Percentiles rank a stretch among this genome's conserved stretches.
Conservation (phyloP, 2,888 invertebrate genomes). For the Zootermopsis nevadensis region DNA sequence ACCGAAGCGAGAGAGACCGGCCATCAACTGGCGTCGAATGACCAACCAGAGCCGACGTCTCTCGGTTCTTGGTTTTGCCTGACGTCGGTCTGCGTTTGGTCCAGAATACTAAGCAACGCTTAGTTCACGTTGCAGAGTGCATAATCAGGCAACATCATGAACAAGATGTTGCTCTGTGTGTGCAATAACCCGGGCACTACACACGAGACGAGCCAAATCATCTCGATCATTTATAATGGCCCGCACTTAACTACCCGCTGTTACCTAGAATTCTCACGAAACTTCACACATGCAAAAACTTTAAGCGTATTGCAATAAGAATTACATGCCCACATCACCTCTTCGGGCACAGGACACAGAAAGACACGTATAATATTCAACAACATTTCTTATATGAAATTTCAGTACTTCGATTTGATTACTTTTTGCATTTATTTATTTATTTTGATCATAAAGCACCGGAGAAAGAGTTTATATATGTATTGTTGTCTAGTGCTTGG, state of each 20-base stretch:
- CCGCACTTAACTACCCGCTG: neutral
- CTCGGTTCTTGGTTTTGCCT: conserved; percentile 11
- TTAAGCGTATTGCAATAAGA: neutral
- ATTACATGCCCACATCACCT: neutral
- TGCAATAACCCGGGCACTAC: neutral
- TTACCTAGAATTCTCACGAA: neutral
- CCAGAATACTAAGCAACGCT: conserved; percentile 33
- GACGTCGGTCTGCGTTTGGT: neutral
- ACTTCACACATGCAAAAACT: conserved; percentile 14
- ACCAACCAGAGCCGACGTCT: neutral
- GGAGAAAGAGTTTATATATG: no score
- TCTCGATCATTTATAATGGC: conserved; percentile 11
- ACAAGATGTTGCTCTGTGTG: conserved; percentile 1
- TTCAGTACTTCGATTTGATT: no score
- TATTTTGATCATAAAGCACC: no score
- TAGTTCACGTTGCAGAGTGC: conserved; percentile 31
- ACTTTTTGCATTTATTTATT: no score
- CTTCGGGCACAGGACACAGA: no score
- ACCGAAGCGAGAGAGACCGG: neutral
- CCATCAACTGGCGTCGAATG: conserved; percentile 10
- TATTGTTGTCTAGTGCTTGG: no score
- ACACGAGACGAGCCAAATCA: neutral
- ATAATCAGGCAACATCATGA: conserved; percentile 22
- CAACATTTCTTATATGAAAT: no score
- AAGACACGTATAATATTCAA: no score